These are phyloP conservation scores for Heterodera filipjevi DNA, from an alignment of 2,888 invertebrate genomes.

Conservation along the genomic window DNA sequence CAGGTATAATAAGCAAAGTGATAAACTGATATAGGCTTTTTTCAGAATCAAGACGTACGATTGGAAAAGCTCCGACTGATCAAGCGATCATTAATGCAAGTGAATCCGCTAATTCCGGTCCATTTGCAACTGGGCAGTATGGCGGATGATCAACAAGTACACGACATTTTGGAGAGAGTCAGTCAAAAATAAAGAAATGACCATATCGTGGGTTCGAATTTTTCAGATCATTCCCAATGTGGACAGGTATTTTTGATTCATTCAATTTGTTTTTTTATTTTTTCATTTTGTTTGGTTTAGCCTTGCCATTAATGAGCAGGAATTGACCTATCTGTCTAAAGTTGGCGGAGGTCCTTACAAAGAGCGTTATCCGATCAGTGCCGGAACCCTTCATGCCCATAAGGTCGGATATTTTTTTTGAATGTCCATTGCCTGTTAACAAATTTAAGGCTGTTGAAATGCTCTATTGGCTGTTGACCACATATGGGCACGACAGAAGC, in stretches of 20 bases:
- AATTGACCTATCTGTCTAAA: slow-evolving; percentile 66
- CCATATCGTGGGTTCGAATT: too few relatives aligned
- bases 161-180: slow-evolving; percentile 66
- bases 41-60: slow-evolving; percentile 54
- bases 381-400: slow-evolving; percentile 66
- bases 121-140: slow-evolving; percentile 69
- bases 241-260: slow-evolving; percentile 52
- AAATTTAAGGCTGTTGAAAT: slow-evolving; percentile 66
- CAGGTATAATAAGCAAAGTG: slow-evolving; percentile 48
- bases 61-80: slow-evolving; percentile 64
- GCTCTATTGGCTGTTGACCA: slow-evolving; percentile 67
- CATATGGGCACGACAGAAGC: slow-evolving; percentile 65
- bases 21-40: too few relatives aligned
- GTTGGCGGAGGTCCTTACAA: slow-evolving; percentile 67
- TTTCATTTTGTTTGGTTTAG: background rate
- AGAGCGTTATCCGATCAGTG: slow-evolving; percentile 58
- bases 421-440: too few relatives aligned
- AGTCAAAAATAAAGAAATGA: slow-evolving; percentile 13
- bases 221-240: slow-evolving; percentile 66
- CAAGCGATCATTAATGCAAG: slow-evolving; percentile 62
- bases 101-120: slow-evolving; percentile 65
- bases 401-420: slow-evolving; percentile 65
- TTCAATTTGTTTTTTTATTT: background rate
- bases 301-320: slow-evolving; percentile 69
- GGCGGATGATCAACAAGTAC: slow-evolving; percentile 65